Base-by-base conservation (phyloP, 2,888 invertebrate species). In the Lithophane socia region DNA sequence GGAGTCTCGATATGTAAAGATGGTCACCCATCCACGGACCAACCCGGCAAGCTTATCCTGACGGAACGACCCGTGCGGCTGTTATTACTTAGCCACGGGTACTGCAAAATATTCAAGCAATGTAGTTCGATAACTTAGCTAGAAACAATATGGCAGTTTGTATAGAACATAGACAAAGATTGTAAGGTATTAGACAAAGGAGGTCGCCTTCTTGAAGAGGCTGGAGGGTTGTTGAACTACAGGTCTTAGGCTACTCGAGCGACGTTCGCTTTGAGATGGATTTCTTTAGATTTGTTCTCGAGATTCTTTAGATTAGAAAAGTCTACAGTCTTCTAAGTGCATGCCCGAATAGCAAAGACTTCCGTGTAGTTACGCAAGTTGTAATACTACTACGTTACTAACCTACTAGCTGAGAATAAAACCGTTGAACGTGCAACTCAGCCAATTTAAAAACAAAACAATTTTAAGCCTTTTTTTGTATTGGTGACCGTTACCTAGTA, bases 171-270 rank as follows among this genome's bases (percentile, higher is more conserved):
- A 61, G 24, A 64, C 1, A 42, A 56, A 58, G 21, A 42, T 49
- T 60, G 24, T 49, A 13, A 73, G n/a, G 7, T 58, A 37, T 21
- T 49, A 49, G 42, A 76, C 7, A 66, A 76, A 75, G 49, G 18
- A 56, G 42, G 42, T 66, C 75, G 10, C 42, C 42, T 7, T n/a
- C 42, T 44, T 52, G 60, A 21, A 65, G 49, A 16, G 12, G 12
- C 3, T 75, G 9, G 60, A 76, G 66, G 24, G 60, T 29, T 52
- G 66, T 75, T 67, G n/a, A 52, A 66, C 18, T n/a, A 58, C 21
- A 24, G 12, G 24, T 58, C 75, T 58, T 10, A 21, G 44, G 49
- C 2, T 16, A 18, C 75, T 67, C 49, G 12, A 75, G 60, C 10
- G 1, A 7, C 10, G 8, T 60, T 29, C 42, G 29, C 66, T 66